These are phyloP conservation scores for Microcebus lehilahytsara DNA, from an alignment of 2,113 vertebrate species.

Conservation along the genomic window DNA sequence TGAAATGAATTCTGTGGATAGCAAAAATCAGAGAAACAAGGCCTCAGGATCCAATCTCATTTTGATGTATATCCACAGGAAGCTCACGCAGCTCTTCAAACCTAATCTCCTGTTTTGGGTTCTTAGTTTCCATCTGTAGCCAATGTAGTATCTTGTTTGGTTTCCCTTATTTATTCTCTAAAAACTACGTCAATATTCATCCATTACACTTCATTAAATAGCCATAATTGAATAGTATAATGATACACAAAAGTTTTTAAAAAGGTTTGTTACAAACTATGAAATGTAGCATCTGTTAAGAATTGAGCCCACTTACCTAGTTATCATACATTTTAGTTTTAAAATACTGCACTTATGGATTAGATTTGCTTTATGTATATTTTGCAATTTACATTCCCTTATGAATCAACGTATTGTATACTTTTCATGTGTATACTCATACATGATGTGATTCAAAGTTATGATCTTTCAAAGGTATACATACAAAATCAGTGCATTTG, in stretches of 20 bases:
- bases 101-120: background rate
- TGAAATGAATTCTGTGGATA: background rate
- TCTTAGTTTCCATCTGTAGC: conserved; percentile 13
- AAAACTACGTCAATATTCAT: conserved; percentile 29
- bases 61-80: background rate
- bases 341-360: conserved; percentile 31
- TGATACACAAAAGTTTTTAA: background rate
- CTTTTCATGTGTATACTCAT: background rate
- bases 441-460: conserved; percentile 8
- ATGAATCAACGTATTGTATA: conserved; percentile 40
- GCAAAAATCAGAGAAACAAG: background rate
- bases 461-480: conserved; percentile 31
- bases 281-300: conserved; percentile 54
- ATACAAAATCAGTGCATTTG: background rate
- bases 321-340: conserved; percentile 42
- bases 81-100: background rate
- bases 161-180: conserved; percentile 50
- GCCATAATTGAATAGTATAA: conserved; percentile 17
- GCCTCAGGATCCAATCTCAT: background rate
- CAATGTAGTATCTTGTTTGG: background rate
- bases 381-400: conserved; percentile 29
- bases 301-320: conserved; percentile 28
- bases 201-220: conserved; percentile 59
- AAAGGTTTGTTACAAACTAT: conserved; percentile 12
- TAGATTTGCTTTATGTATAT: conserved; percentile 55